Evolutionary conservation across 2,888 invertebrate species (phyloP).

Genomic region (Lithophane semibrunnea): DNA sequence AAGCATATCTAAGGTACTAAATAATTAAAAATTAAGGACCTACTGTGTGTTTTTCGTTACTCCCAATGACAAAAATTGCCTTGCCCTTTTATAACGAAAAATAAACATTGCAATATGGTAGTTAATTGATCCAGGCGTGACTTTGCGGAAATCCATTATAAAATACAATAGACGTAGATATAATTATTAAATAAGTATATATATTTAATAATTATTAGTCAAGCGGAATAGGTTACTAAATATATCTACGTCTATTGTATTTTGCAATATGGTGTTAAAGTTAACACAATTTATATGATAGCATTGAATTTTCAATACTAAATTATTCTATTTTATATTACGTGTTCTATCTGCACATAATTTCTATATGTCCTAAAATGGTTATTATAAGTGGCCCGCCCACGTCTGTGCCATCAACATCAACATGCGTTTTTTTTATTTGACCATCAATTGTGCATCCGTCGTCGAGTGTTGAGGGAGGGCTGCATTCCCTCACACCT

Average conservation of each 20-base stretch:
- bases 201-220: too few relatives aligned
- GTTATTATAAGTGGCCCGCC: constrained; percentile 68
- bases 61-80: too few relatives aligned
- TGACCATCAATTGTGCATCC: constrained; percentile 83
- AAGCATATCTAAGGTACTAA: too few relatives aligned
- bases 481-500: constrained; percentile 90
- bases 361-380: constrained; percentile 65
- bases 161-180: too few relatives aligned
- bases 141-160: too few relatives aligned
- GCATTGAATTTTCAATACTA: neutral
- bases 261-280: neutral
- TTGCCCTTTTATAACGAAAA: too few relatives aligned
- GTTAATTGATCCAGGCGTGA: too few relatives aligned
- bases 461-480: constrained; percentile 81
- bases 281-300: neutral
- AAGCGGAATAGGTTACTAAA: too few relatives aligned
- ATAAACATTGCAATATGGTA: neutral
- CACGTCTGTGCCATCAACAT: constrained; percentile 68
- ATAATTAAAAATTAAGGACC: too few relatives aligned
- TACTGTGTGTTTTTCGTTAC: too few relatives aligned
- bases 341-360: constrained; percentile 35
- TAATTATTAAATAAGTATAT: too few relatives aligned
- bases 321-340: constrained; percentile 7
- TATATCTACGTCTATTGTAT: too few relatives aligned
- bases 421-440: constrained; percentile 79